phyloP scores from a whole-genome alignment of 2,113 vertebrate genomes.

The Acanthochromis polyacanthus region DNA sequence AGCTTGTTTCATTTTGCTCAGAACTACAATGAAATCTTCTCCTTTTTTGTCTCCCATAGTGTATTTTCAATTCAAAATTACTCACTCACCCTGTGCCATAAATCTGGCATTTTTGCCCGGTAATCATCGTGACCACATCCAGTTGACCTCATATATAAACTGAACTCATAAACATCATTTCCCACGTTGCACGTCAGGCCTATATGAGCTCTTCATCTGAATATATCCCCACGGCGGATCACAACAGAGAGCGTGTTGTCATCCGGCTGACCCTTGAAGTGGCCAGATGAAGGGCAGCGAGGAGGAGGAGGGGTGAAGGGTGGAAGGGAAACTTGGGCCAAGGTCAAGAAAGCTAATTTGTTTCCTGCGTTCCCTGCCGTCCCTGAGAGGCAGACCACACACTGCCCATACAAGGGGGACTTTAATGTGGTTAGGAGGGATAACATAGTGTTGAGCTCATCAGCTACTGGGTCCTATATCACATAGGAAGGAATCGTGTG shows the following conservation, averaged over 20 bases:
- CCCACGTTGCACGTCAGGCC: slow-evolving; percentile 47
- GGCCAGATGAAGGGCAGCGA: slow-evolving; percentile 73
- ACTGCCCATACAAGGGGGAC: slow-evolving; percentile 77
- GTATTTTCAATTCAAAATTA: slow-evolving; percentile 26
- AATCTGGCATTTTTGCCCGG: slow-evolving; percentile 21
- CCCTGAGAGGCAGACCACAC: slow-evolving; percentile 84
- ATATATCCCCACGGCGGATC: slow-evolving; percentile 61
- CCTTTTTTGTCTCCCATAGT: not conserved
- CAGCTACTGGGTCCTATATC: slow-evolving; percentile 58
- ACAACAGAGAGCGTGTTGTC: slow-evolving; percentile 75
- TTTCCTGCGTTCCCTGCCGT: slow-evolving; percentile 81
- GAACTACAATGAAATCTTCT: not conserved
- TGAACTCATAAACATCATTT: slow-evolving; percentile 52
- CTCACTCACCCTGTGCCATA: slow-evolving; percentile 5
- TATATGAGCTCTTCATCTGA: slow-evolving; percentile 53
- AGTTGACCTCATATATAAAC: slow-evolving; percentile 45
- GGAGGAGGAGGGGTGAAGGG: slow-evolving; percentile 52
- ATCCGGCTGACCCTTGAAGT: slow-evolving; percentile 83
- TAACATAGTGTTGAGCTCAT: slow-evolving; percentile 74
- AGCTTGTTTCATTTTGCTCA: not conserved
- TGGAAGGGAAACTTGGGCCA: slow-evolving; percentile 83
- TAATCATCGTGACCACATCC: slow-evolving; percentile 55
- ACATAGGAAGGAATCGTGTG: slow-evolving; percentile 25
- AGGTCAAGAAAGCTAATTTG: slow-evolving; percentile 89
- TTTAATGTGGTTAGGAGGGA: slow-evolving; percentile 79